Evolutionary conservation across 2,113 vertebrate genomes (phyloP), one percentile per base, ranked within the genome.

Genomic region (Regulus satrapa): DNA sequence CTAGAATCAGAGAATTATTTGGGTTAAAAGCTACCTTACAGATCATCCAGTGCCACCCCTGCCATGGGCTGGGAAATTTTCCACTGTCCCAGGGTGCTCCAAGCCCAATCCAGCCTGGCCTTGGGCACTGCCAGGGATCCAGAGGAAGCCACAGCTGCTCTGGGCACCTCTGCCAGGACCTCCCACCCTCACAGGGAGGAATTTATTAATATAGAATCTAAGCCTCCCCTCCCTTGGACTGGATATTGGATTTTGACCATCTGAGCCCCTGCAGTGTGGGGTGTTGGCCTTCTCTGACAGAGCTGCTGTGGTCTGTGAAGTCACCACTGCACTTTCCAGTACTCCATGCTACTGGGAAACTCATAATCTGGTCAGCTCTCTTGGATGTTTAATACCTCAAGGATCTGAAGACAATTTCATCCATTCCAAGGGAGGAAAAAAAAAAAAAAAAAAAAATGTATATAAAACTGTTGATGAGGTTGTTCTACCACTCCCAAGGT

Each of bases 81-180:
- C 23, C 23, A 61, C 18, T 5, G 0, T 21, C 26, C 26, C 26
- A 51, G 52, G 18, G 0, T 59, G 21, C 14, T 68, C 54, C 36
- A 43, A 76, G 17, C 20, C 5, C 13, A 0, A 0, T 36, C 43
- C 71, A 67, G 0, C 18, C 54, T 23, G 54, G 21, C 54, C 21
- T 59, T 52, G 62, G 54, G 1, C 38, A 52, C 14, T 45, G 1
- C 36, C 83, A 86, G 45, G 38, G 38, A 45, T 59, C 16, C 43
- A 41, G 54, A 38, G 45, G 18, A 52, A 76, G 26, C 36, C 45
- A 36, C 62, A 86, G 26, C 18, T 51, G 0, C 45, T 76, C 32
- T 51, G 52, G 45, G 26, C 2, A 41, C 1, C 29, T 67, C 11
- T 51, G 26, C 52, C 54, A 68, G 45, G 20, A 11, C 6, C 17